These are phyloP conservation scores for Aptenodytes forsteri DNA, from an alignment of 2,113 vertebrate species.

Conservation along the genomic window DNA sequence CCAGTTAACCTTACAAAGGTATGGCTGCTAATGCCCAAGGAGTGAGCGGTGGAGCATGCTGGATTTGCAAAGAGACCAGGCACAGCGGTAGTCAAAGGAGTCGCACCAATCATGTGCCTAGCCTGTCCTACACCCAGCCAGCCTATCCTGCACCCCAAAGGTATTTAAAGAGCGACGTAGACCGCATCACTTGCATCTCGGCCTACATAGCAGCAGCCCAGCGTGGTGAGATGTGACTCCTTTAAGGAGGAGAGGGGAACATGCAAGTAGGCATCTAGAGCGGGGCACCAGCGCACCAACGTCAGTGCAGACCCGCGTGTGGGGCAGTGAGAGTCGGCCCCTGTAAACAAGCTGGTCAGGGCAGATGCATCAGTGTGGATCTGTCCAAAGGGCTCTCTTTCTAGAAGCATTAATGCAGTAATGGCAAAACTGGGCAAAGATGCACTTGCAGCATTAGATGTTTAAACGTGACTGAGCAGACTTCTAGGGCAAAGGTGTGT, in stretches of 20 bases:
- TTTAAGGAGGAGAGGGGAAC: background rate
- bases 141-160: background rate
- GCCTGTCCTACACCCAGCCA: background rate
- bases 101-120: background rate
- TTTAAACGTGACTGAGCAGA: fast-evolving
- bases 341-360: background rate
- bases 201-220: background rate
- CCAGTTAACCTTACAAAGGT: background rate
- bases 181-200: background rate
- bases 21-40: background rate
- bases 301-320: background rate
- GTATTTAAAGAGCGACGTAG: background rate
- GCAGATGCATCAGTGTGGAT: fast-evolving
- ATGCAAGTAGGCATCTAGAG: background rate
- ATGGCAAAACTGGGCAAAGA: background rate
- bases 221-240: background rate
- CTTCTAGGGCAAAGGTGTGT: background rate
- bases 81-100: background rate
- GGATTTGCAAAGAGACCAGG: background rate
- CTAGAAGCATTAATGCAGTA: fast-evolving
- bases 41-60: background rate
- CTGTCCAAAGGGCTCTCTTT: background rate
- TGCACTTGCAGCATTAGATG: fast-evolving
- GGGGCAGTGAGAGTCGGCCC: background rate
- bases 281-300: fast-evolving